A percentile compares a stretch with the other conserved stretches of the same genome.
Evolutionary conservation across 2,888 invertebrate genomes (phyloP).

Genomic region (Opisthograptis luteolata): DNA sequence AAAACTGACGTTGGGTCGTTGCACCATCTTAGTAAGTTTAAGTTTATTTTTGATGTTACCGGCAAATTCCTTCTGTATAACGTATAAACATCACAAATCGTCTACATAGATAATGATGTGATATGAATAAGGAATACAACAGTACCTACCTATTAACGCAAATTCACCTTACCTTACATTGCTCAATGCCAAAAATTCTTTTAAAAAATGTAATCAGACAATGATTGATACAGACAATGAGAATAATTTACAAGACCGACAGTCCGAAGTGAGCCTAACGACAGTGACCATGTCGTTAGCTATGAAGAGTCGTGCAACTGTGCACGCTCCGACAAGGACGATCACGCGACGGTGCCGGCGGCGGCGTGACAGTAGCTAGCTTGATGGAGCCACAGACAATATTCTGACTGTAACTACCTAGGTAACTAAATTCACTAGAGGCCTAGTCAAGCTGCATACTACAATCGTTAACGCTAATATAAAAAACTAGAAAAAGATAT

Average conservation of each 20-base stretch:
- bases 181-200: conserved; percentile 14
- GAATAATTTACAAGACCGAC: conserved; percentile 17
- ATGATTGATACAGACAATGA: conserved; percentile 20
- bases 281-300: conserved; percentile 17
- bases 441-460: no score
- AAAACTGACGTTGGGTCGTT: no score
- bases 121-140: no score
- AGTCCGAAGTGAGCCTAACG: conserved; percentile 12
- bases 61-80: no score
- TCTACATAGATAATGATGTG: no score
- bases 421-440: no score
- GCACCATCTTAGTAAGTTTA: no score
- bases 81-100: no score
- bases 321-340: conserved; percentile 71
- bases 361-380: conserved; percentile 1
- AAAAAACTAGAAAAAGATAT: not conserved
- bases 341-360: conserved; percentile 61
- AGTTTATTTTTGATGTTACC: no score
- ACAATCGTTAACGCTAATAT: no score
- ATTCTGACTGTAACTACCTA: not conserved
- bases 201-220: conserved; percentile 5
- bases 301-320: conserved; percentile 62
- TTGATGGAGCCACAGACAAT: conserved; percentile 1
- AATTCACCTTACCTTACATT: not conserved
- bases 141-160: not conserved